Evolutionary conservation across 1,140 invertebrate species (phyloP).

Genomic region (Brachionus rotundiformis): DNA sequence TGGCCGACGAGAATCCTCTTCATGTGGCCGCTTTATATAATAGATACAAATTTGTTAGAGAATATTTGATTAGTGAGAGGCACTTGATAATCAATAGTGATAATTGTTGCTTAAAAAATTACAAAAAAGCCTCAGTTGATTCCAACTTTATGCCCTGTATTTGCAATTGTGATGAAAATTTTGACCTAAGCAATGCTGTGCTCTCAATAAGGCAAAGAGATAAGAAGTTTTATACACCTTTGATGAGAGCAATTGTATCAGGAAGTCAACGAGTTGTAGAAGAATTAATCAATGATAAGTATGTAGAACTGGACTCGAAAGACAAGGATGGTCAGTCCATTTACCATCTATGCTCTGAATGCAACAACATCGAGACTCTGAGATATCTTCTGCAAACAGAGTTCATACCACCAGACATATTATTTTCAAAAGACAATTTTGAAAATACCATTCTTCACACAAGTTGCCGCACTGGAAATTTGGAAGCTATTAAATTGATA

Average conservation of each 20-base stretch:
- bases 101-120: neutral
- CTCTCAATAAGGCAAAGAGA: constrained; percentile 15
- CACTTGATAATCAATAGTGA: neutral
- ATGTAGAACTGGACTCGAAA: constrained; percentile 7
- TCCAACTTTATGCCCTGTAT: constrained; percentile 15
- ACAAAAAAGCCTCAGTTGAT: neutral
- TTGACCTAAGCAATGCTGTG: neutral
- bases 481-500: constrained; percentile 33
- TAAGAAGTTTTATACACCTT: constrained; percentile 19
- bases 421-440: constrained; percentile 24
- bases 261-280: constrained; percentile 12
- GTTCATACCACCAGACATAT: neutral
- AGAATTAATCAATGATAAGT: constrained; percentile 10
- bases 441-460: constrained; percentile 47
- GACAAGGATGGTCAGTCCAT: constrained; percentile 39
- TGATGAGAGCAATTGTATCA: neutral
- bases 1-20: neutral
- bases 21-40: constrained; percentile 37
- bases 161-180: constrained; percentile 17
- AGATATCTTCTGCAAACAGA: constrained; percentile 37
- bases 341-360: constrained; percentile 20
- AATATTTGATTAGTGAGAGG: constrained; percentile 27
- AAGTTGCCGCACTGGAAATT: constrained; percentile 33
- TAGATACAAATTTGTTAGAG: constrained; percentile 19
- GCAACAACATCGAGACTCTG: neutral